Base-by-base conservation (phyloP, 2,888 invertebrate genomes). In the Drosophila heteroneura region DNA sequence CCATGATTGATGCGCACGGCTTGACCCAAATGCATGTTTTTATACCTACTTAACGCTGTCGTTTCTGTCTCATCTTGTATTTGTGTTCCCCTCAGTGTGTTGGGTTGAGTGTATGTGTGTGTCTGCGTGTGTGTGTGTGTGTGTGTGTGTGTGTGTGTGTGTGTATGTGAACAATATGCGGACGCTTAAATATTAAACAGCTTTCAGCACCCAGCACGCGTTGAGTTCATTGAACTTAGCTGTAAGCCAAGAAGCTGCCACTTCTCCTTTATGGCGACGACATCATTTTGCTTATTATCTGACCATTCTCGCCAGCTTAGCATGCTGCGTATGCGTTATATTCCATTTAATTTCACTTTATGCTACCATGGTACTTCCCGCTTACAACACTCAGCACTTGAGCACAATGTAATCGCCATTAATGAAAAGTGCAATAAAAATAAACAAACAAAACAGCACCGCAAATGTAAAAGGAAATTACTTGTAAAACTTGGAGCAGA, bases 11-110 rank as follows among this genome's bases (percentile, higher is more conserved):
- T 87, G 86, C 76, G 71, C 87, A 76, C 70, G 84, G 75, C 89
- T 87, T 87, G 86, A 87, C 91, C 86, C 87, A 90, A 90, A 87
- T 87, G 74, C 91, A 89, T 87, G 86, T 88, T 85, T 90, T 89
- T 70, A 82, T 90, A 68, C 76, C 85, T 73, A 84, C 79, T 85
- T 87, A 85, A 76, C 58, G 59, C 62, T 62, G 60, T 57, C 65
- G 70, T 66, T 70, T 71, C 61, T 59, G 54, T 44, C 39, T 65
- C 78, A 59, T 75, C 66, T 68, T 30, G 44, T 67, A 37, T 63
- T 32, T 69, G 33, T 44, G 12, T 14, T 47, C 47, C 47, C 47
- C 26, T 16, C 22, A 26, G 47, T 16, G 16, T 26, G 16, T 9
- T 47, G 16, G 16, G 9, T 16, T 26, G 22, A 16, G n/a, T 49